Evolutionary conservation across 2,888 invertebrate genomes (phyloP).

Genomic region (Polyploca ridens): DNA sequence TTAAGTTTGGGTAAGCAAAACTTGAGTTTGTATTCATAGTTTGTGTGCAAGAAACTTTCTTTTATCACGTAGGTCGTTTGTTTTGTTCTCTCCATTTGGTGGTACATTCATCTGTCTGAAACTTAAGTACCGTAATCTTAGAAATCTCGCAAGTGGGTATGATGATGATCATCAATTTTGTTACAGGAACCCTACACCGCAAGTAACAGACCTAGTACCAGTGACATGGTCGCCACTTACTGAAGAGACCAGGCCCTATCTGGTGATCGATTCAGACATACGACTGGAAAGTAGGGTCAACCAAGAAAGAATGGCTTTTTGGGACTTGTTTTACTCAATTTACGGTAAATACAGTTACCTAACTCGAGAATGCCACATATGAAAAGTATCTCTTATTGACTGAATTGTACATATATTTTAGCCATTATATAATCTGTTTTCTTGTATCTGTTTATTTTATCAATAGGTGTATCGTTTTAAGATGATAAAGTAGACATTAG

Average conservation of each 20-base stretch:
- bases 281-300: slow-evolving; percentile 55
- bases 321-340: slow-evolving; percentile 71
- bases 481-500: not conserved
- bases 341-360: slow-evolving; percentile 64
- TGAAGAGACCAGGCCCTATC: slow-evolving; percentile 53
- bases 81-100: not conserved
- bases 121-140: not conserved
- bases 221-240: slow-evolving; percentile 61
- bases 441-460: not conserved
- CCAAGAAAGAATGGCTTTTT: slow-evolving; percentile 71
- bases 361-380: slow-evolving; percentile 45
- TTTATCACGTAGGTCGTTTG: not conserved
- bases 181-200: slow-evolving; percentile 69
- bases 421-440: not conserved
- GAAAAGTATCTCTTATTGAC: not conserved
- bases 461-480: not conserved
- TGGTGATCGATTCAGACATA: slow-evolving; percentile 64
- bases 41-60: not conserved
- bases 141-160: not conserved
- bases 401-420: not conserved
- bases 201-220: slow-evolving; percentile 51
- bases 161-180: not conserved
- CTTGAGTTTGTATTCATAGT: not conserved
- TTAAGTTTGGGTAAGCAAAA: slow-evolving; percentile 70
- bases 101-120: not conserved